Evolutionary conservation across 2,888 invertebrate genomes (phyloP).

Genomic region (Liodrosophila aerea): DNA sequence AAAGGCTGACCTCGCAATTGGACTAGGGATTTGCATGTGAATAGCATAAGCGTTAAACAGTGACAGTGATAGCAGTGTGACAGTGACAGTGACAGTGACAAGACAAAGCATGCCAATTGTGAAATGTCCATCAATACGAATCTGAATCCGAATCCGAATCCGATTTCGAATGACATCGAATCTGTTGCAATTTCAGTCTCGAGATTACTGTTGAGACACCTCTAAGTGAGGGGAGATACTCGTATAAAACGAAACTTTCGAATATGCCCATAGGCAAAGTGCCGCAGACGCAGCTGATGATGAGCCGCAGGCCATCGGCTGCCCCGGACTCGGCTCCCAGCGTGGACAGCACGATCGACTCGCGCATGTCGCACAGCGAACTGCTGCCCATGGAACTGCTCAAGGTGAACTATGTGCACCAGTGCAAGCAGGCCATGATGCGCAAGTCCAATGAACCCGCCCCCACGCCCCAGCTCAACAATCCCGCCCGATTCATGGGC

Average conservation of each 20-base stretch:
- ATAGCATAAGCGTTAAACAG: slow-evolving; percentile 21
- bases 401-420: slow-evolving; percentile 81
- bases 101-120: slow-evolving; percentile 32
- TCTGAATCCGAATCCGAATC: no score
- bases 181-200: slow-evolving; percentile 44
- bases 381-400: slow-evolving; percentile 82
- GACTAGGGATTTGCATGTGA: slow-evolving; percentile 41
- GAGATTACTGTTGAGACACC: not conserved
- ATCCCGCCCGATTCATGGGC: slow-evolving; percentile 55
- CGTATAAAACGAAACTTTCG: slow-evolving; percentile 21
- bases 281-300: slow-evolving; percentile 34
- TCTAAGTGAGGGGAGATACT: no score
- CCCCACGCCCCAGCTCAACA: slow-evolving; percentile 43
- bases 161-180: slow-evolving; percentile 13
- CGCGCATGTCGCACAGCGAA: slow-evolving; percentile 78
- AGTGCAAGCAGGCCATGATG: slow-evolving; percentile 79
- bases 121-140: slow-evolving; percentile 33
- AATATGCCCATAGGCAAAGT: slow-evolving; percentile 76
- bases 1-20: slow-evolving; percentile 41
- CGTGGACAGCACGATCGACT: slow-evolving; percentile 77
- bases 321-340: slow-evolving; percentile 54
- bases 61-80: slow-evolving; percentile 6
- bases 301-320: slow-evolving; percentile 52
- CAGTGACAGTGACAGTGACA: slow-evolving; percentile 1
- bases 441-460: slow-evolving; percentile 59